Evolutionary conservation across 2,888 invertebrate species (phyloP), one percentile per base, ranked within the genome.

Genomic region (Lasioglossum marginatum): DNA sequence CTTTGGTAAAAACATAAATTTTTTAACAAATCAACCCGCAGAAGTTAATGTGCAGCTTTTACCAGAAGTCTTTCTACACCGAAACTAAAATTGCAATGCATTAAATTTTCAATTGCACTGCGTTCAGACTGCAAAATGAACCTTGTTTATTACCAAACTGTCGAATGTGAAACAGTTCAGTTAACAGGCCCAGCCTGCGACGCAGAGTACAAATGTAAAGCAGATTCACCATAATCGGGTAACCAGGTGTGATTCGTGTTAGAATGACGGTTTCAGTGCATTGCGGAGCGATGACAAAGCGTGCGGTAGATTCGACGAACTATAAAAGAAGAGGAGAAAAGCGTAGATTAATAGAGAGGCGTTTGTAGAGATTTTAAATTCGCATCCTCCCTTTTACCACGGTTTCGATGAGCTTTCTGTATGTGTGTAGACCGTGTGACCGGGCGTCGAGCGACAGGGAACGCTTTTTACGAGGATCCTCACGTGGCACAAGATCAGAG

Each of bases 401-500:
- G 68, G 43, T 80, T 73, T 87, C 78, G 40, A 75, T 68, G 48
- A 84, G 43, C 60, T 70, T 66, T n/a, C n/a, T 52, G 76, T 68
- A 52, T 66, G n/a, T 57, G 52, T 31, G 34, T 19, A 34, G 63
- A 63, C 66, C 52, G 82, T 34, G 83, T 23, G 70, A 60, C 14
- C n/a, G 72, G 34, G 37, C 48, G 45, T 76, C n/a, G 68, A 68
- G 63, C 40, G 10, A 23, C 40, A 27, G 5, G 23, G 12, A 70
- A 57, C 19, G 74, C 37, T 78, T 71, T 63, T 66, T n/a, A 43
- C 60, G 6, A 34, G 31, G 70, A 16, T 85, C 71, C 80, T 72
- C 75, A 73, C 85, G 81, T 57, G 77, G 83, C 34, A 78, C 82
- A n/a, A 48, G 74, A 83, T 84, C 79, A 79, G 79, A 84, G 78